Evolutionary conservation across 2,113 vertebrate species (phyloP).

Genomic region (Pituophis catenifer): DNA sequence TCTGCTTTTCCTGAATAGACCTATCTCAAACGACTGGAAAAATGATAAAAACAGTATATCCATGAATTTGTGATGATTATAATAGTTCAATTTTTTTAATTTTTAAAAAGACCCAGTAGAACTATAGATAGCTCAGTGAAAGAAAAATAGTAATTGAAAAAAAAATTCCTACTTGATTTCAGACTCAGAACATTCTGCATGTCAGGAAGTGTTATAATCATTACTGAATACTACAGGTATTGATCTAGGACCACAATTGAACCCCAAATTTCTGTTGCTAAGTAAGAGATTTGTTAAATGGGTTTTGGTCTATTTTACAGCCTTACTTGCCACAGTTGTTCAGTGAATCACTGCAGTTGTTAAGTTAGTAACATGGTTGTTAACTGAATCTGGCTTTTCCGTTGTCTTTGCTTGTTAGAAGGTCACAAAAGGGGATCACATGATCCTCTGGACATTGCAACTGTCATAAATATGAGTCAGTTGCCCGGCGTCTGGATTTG

Average conservation of each 20-base stretch:
- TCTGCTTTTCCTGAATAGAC: not conserved
- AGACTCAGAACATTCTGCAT: not conserved
- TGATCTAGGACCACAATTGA: not conserved
- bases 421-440: not conserved
- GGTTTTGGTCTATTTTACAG: not conserved
- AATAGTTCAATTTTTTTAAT: rapidly evolving
- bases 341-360: not conserved
- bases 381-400: not conserved
- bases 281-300: not conserved
- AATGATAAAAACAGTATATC: not conserved
- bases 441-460: not conserved
- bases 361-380: not conserved
- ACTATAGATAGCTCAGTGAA: not conserved
- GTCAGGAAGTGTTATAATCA: not conserved
- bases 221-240: not conserved
- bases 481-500: not conserved
- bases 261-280: not conserved
- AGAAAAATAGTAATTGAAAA: not conserved
- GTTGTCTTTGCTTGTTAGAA: not conserved
- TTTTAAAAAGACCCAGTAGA: not conserved
- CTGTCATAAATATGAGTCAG: not conserved
- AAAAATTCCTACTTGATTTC: not conserved
- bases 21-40: not conserved
- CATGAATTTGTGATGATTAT: not conserved
- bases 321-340: not conserved